A percentile compares a stretch with the other conserved stretches of the same genome.
phyloP scores from a whole-genome alignment of 2,888 invertebrate species.

The Oligia fasciuncula region DNA sequence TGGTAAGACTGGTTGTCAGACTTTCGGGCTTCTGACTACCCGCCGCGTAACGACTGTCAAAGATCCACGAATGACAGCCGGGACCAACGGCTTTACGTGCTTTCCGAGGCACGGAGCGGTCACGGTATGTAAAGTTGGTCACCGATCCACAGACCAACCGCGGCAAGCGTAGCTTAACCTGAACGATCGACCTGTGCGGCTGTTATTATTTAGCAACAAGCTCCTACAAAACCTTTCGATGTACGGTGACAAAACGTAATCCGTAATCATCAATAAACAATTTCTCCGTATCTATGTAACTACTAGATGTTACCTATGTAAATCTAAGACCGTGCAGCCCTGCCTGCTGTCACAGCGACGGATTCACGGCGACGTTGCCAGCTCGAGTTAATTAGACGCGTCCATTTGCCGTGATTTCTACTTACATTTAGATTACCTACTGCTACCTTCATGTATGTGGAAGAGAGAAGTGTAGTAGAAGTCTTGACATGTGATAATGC shows the following conservation, averaged over 20 bases:
- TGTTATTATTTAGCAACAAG: too few species aligned
- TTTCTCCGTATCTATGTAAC: constrained; percentile 4
- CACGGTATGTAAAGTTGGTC: too few species aligned
- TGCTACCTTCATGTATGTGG: constrained; percentile 7
- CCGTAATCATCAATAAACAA: neutral
- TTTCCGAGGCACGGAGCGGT: too few species aligned
- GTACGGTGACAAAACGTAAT: neutral
- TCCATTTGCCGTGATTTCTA: constrained; percentile 70
- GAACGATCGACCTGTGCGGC: too few species aligned
- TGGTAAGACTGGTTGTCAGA: too few species aligned
- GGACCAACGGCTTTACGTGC: too few species aligned
- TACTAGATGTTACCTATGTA: constrained; percentile 15
- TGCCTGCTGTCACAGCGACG: constrained; percentile 13
- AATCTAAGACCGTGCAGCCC: constrained; percentile 23
- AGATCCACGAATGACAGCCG: too few species aligned
- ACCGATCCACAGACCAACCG: too few species aligned
- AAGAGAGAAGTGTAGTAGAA: neutral
- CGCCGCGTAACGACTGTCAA: too few species aligned
- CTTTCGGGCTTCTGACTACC: too few species aligned
- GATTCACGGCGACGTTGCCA: constrained; percentile 53
- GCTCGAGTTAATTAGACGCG: constrained; percentile 71
- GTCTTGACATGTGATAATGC: neutral
- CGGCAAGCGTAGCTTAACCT: too few species aligned
- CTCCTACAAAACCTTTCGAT: too few species aligned
- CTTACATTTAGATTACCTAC: constrained; percentile 55